Evolutionary conservation across 1,140 invertebrate genomes (phyloP).

Genomic region (Pogonus chalceus): DNA sequence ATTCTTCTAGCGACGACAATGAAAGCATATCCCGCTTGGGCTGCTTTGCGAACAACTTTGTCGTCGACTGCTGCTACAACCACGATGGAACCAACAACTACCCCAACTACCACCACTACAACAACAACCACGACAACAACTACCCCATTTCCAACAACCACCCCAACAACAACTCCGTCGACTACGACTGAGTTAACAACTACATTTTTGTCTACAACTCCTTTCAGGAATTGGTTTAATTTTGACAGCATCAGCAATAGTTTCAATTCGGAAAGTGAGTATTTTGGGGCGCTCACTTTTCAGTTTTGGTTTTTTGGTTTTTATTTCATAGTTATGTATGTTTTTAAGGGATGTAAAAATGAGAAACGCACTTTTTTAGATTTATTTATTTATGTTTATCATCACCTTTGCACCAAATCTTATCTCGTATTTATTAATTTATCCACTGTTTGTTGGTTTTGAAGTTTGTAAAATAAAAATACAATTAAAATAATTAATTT

Average conservation of each 20-base stretch:
- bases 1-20: background rate
- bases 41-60: conserved; percentile 28
- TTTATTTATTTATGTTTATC: no score
- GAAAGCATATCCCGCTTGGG: background rate
- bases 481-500: conserved; percentile 6
- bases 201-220: conserved; percentile 9
- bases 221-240: conserved; percentile 25
- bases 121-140: conserved; percentile 34
- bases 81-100: conserved; percentile 20
- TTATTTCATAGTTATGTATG: no score
- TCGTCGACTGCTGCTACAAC: conserved; percentile 20
- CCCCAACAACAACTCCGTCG: conserved; percentile 34
- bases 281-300: no score
- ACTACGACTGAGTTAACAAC: conserved; percentile 14
- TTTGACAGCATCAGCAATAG: conserved; percentile 24
- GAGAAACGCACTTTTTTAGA: no score
- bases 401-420: background rate
- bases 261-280: conserved; percentile 24
- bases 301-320: no score
- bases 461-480: background rate
- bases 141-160: conserved; percentile 35
- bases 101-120: conserved; percentile 34
- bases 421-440: background rate
- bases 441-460: no score
- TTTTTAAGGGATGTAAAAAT: no score